Evolutionary conservation across 2,797 vertebrate genomes (phyloP).

Genomic region (Cuculus canorus): DNA sequence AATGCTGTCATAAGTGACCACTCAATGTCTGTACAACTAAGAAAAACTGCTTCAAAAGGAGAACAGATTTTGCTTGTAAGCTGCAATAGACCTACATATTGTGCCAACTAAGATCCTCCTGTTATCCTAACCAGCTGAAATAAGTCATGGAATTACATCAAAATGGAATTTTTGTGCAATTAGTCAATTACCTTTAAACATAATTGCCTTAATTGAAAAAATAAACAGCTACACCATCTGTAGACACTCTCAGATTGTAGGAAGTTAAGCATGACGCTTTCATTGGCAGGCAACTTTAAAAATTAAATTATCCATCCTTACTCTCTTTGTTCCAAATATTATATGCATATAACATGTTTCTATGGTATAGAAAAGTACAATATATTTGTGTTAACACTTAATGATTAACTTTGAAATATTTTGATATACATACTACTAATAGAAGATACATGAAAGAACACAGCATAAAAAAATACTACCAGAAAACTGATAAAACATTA

Average conservation of each 20-base stretch:
- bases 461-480: neutral
- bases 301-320: neutral
- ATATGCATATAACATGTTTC: neutral
- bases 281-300: neutral
- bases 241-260: neutral
- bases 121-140: neutral
- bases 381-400: neutral
- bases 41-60: neutral
- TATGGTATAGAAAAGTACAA: neutral
- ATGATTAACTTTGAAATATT: neutral
- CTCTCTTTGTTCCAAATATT: neutral
- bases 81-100: neutral
- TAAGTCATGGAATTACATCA: neutral
- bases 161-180: neutral
- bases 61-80: neutral
- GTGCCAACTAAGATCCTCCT: neutral
- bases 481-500: neutral
- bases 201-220: neutral
- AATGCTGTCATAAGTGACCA: neutral
- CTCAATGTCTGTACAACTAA: neutral
- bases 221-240: neutral
- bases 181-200: neutral
- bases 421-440: neutral
- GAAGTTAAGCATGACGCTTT: neutral
- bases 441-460: neutral